A percentile compares a stretch with the other conserved stretches of the same genome.
Conservation (phyloP, 1,140 invertebrate genomes). For the Megathymus violae region DNA sequence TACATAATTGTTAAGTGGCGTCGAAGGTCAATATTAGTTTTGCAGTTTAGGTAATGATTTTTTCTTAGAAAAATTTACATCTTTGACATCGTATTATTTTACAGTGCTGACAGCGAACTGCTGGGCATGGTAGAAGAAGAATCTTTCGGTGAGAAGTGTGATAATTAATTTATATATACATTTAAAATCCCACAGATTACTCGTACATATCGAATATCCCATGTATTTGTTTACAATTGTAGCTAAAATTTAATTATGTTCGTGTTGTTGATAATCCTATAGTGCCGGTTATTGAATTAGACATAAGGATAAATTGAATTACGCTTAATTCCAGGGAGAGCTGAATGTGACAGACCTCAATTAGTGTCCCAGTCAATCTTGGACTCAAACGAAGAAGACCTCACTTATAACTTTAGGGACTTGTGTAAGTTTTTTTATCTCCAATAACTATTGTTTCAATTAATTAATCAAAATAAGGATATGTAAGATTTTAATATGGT, state of each 20-base stretch:
- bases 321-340: constrained; percentile 63
- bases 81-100: constrained; percentile 51
- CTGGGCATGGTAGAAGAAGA: constrained; percentile 77
- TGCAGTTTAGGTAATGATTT: constrained; percentile 62
- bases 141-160: constrained; percentile 68
- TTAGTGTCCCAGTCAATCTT: constrained; percentile 63
- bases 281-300: constrained; percentile 59
- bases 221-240: constrained; percentile 39
- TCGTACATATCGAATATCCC: constrained; percentile 19
- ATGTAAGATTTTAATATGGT: no score
- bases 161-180: background rate
- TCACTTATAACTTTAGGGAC: constrained; percentile 67
- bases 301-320: constrained; percentile 68
- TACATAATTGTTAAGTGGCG: constrained; percentile 70
- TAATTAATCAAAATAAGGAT: no score
- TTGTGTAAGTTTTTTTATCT: constrained; percentile 67
- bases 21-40: constrained; percentile 70
- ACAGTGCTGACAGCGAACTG: constrained; percentile 79
- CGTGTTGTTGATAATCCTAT: constrained; percentile 26
- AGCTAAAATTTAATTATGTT: constrained; percentile 53
- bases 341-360: constrained; percentile 59
- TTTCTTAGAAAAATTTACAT: constrained; percentile 30
- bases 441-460: no score
- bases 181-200: no score
- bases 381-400: constrained; percentile 59